Conservation (phyloP, 2,888 invertebrate genomes). For the Sepiola atlantica region DNA sequence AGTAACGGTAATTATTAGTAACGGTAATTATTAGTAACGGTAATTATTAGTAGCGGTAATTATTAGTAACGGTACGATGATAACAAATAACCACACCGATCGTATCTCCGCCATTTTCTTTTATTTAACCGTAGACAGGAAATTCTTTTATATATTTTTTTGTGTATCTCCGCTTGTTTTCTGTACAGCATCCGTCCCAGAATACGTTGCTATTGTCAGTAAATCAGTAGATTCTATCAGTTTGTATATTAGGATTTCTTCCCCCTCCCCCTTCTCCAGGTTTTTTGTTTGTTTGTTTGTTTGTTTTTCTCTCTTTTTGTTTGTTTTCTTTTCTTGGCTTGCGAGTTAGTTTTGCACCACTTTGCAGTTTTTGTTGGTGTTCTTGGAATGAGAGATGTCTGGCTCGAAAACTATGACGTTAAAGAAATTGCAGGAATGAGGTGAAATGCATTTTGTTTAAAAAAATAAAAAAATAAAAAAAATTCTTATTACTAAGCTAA, state of each 20-base stretch:
- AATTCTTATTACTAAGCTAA: background rate
- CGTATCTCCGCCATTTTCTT: background rate
- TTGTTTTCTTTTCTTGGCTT: too few species aligned
- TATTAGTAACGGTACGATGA: background rate
- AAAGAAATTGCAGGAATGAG: background rate
- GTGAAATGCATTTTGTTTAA: background rate
- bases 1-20: too few species aligned
- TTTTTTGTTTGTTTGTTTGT: too few species aligned
- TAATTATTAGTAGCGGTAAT: too few species aligned
- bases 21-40: too few species aligned
- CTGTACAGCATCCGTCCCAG: background rate
- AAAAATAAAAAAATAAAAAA: background rate
- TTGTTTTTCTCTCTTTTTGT: too few species aligned
- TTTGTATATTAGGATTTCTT: background rate
- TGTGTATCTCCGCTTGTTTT: background rate
- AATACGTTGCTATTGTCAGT: background rate
- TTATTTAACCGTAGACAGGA: background rate
- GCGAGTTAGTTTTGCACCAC: background rate
- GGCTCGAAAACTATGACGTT: background rate
- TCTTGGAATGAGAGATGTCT: background rate
- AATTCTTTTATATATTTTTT: background rate
- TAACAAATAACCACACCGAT: background rate
- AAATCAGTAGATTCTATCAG: background rate
- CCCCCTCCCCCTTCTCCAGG: too few species aligned
- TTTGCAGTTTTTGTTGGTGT: background rate